Conservation (phyloP, 1,140 invertebrate genomes). For the Diuraphis noxia region DNA sequence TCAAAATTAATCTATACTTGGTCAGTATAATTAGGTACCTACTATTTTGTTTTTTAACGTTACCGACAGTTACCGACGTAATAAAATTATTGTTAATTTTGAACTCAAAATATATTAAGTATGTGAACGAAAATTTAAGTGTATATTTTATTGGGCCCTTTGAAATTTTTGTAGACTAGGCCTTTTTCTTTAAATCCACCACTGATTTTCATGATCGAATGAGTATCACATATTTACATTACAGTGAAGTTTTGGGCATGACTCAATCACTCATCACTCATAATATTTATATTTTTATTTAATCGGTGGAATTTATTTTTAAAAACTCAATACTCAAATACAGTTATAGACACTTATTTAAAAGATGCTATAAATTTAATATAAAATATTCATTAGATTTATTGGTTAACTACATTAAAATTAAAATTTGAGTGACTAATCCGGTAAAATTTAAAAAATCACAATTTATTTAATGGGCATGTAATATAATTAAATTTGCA, state of each 20-base stretch:
- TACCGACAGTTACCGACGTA: neutral
- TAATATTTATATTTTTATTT: neutral
- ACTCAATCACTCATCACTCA: too few relatives aligned
- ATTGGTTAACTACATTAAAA: neutral
- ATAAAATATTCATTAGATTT: neutral
- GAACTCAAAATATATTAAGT: neutral
- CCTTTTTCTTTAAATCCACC: neutral
- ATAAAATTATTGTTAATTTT: neutral
- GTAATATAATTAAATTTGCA: neutral
- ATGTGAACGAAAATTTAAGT: neutral
- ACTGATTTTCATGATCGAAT: neutral
- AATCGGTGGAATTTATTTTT: neutral
- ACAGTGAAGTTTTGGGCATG: neutral
- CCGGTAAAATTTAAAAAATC: neutral
- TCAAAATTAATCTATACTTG: neutral
- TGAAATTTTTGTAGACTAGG: neutral
- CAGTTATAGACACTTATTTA: too few relatives aligned
- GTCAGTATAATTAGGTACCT: neutral
- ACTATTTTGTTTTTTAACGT: neutral
- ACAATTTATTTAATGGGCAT: neutral
- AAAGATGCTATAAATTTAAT: neutral
- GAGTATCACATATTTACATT: neutral
- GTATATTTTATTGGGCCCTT: neutral
- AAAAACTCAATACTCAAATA: neutral
- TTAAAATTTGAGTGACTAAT: neutral